Conservation (phyloP, 2,888 invertebrate species). For the Anthophora plumipes region DNA sequence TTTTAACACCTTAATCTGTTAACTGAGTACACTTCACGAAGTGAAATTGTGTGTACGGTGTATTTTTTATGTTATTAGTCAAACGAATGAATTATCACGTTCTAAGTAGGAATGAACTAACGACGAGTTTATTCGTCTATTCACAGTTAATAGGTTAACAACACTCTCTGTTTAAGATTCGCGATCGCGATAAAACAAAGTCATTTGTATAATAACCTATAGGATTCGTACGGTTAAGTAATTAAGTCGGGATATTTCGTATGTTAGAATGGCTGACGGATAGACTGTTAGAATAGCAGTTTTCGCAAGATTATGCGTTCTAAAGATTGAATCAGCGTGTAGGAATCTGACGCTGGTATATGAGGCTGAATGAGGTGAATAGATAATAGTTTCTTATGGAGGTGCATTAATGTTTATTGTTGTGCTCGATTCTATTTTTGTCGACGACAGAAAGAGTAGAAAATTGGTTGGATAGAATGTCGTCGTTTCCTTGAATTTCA, state of each 20-base stretch:
- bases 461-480: too few relatives aligned
- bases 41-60: too few relatives aligned
- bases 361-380: not conserved
- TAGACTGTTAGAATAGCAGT: not conserved
- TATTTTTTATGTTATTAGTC: too few relatives aligned
- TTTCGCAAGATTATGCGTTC: not conserved
- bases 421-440: not conserved
- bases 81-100: too few relatives aligned
- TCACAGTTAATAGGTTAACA: too few relatives aligned
- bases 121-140: too few relatives aligned
- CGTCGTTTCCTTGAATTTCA: too few relatives aligned
- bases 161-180: not conserved
- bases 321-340: not conserved
- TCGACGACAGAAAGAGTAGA: too few relatives aligned
- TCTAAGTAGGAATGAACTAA: too few relatives aligned
- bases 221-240: conserved; percentile 6
- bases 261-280: not conserved
- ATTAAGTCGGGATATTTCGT: not conserved
- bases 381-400: too few relatives aligned
- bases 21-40: too few relatives aligned
- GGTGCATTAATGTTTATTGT: not conserved
- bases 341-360: not conserved
- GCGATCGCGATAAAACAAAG: not conserved
- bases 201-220: not conserved
- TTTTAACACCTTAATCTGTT: not conserved